Conservation (phyloP, 2,797 vertebrate genomes). For the Propithecus deckenii region DNA sequence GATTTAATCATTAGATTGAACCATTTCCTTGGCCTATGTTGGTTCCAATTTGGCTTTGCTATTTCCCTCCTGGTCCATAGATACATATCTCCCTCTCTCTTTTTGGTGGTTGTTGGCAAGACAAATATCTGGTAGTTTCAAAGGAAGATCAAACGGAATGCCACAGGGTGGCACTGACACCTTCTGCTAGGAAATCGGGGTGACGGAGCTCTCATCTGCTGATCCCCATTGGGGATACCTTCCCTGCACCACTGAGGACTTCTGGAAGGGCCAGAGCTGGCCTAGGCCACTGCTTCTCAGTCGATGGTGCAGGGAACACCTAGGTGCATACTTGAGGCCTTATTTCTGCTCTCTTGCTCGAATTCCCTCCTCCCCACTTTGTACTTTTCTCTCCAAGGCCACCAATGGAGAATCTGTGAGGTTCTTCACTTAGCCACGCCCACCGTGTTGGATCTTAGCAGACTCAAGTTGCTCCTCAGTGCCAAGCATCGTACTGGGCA, state of each 20-base stretch:
- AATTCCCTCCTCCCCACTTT: background rate
- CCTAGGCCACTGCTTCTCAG: background rate
- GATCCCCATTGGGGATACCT: no score
- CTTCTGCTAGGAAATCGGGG: background rate
- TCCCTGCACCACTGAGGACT: background rate
- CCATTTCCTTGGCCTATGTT: constrained; percentile 61
- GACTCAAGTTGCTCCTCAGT: background rate
- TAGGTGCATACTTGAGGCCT: background rate
- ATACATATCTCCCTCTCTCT: background rate
- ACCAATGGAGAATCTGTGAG: background rate
- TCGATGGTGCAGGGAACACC: background rate
- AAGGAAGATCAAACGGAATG: constrained; percentile 26
- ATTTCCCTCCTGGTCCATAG: constrained; percentile 43
- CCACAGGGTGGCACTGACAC: constrained; percentile 27
- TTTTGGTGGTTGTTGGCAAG: background rate
- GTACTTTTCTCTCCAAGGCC: background rate
- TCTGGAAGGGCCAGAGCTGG: background rate
- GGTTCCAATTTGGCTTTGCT: constrained; percentile 63
- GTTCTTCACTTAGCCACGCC: background rate
- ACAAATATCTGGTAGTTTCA: constrained; percentile 48
- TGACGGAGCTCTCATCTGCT: background rate
- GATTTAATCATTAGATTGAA: constrained; percentile 36
- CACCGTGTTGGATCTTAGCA: background rate
- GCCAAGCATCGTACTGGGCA: background rate
- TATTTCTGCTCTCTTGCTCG: background rate